Evolutionary conservation across 2,797 vertebrate genomes (phyloP), one percentile per base, ranked within the genome.

Genomic region (Pseudotriccus pelzelni): DNA sequence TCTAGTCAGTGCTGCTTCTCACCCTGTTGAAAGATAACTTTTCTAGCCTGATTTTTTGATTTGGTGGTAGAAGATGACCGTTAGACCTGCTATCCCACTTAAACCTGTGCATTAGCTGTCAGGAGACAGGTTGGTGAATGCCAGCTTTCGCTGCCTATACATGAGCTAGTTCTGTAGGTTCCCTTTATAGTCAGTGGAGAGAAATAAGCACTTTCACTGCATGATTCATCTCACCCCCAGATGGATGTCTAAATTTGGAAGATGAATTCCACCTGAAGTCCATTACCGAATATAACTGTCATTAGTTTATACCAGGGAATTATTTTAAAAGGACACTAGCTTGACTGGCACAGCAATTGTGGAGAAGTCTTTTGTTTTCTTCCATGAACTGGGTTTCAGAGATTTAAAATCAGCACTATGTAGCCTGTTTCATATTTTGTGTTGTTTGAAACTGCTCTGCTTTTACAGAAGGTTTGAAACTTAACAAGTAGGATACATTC

Each of bases 261-360:
- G 80, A 95, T 90, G 70, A 93, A 96, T 96, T 94, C 92, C 88
- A 95, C 93, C 94, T 96, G 93, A 93, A 94, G 93, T 91, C 95
- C 93, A 47, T 93, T 95, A 89, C 86, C 3, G 1, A 91, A 56
- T 91, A 72, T 88, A 94, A 93, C 78, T 94, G 66, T 68, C 66
- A 88, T 96, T 95, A 91, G 53, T 91, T 89, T 87, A 87, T 91
- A 89, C 73, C 50, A 60, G 37, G 24, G 39, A 72, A 44, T 68
- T 89, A 68, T 75, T 84, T 92, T 77, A 41, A 95, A 89, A 95
- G 83, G 76, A 60, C 83, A 60, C 60, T 72, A 36, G 36, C 44
- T 92, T 85, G 49, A 87, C 67, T 93, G 27, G 68, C 55, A 28
- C 2, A 5, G 17, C 49, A 46, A 6, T n/a, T 91, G 75, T 89